A percentile compares a stretch with the other conserved stretches of the same genome.
These are phyloP conservation scores for Drosophila neoperkinsi DNA, from an alignment of 2,888 invertebrate species.

Conservation along the genomic window DNA sequence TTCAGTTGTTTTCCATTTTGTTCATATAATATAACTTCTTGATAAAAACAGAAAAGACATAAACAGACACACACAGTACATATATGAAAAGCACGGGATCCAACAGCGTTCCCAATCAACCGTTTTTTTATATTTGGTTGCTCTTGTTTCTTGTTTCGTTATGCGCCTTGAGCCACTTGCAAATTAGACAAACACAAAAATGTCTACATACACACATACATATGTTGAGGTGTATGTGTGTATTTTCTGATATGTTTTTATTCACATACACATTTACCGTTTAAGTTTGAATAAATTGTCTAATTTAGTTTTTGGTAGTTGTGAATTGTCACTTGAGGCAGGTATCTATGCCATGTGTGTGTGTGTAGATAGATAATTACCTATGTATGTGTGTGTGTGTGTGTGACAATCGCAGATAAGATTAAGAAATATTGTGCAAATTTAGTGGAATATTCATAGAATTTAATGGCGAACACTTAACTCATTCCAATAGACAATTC, in stretches of 20 bases:
- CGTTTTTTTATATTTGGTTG: conserved; percentile 23
- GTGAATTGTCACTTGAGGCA: conserved; percentile 14
- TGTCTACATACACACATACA: conserved; percentile 1
- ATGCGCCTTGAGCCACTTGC: conserved; percentile 39
- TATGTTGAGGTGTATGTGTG: neutral
- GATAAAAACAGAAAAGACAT: conserved; percentile 38
- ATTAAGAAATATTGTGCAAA: conserved; percentile 11
- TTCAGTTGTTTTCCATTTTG: conserved; percentile 39
- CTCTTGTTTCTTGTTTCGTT: conserved; percentile 8
- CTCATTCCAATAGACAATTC: neutral
- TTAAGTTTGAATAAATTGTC: conserved; percentile 19
- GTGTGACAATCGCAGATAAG: conserved; percentile 11
- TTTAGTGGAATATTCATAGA: neutral
- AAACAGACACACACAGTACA: neutral
- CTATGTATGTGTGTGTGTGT: neutral
- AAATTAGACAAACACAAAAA: conserved; percentile 21
- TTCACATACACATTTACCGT: neutral
- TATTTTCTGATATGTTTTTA: neutral
- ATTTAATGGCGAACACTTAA: too few species aligned
- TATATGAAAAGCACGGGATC: conserved; percentile 15
- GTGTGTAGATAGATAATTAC: neutral
- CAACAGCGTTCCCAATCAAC: conserved; percentile 24
- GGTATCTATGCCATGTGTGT: neutral
- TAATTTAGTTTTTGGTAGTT: conserved; percentile 10
- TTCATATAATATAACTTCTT: conserved; percentile 44